Base-by-base conservation (phyloP, 2,888 invertebrate species). In the Campoplex nolae region DNA sequence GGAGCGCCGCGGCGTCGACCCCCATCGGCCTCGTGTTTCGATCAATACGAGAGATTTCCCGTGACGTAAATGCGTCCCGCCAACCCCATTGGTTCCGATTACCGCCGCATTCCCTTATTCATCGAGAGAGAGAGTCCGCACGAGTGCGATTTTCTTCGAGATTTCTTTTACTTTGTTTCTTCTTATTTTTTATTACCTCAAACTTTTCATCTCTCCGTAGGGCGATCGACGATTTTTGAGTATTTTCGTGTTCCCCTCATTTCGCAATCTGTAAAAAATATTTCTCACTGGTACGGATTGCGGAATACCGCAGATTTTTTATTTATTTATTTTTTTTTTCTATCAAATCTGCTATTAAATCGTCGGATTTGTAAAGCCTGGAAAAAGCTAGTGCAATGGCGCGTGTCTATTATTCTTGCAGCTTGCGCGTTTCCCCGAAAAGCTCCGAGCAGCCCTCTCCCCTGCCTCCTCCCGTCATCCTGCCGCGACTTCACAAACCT, bases 21-120 rank as follows among this genome's bases (percentile, higher is more conserved):
- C 80, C 86, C 86, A 92, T 92, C 92, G 92, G 92, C 87, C 84
- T 84, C 85, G 87, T 87, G 65, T 83, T 68, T 89, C 90, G 95
- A 95, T 95, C 95, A 95, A 95, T 95, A 95, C 94, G 67, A 92
- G 67, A 92, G 92, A 93, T 91, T 92, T 91, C 93, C 91, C 93
- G 94, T 95, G 95, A 95, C 95, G 95, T 95, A 95, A 95, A 94
- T 92, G 89, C 91, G 91, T 92, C 92, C 92, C 92, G 93, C 92
- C 92, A 92, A 92, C 93, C 93, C 94, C 93, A 95, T 95, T 95
- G 95, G 95, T 93, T 93, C 92, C 92, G 92, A 93, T 93, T 92
- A 94, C 94, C 93, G 90, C 95, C 95, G 95, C 95, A 95, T 95
- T 95, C 95, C 93, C 95, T 95, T 95, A 95, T 95, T 95, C 95